Conservation (phyloP, 2,888 invertebrate genomes). For the Ormyrus rosae region DNA sequence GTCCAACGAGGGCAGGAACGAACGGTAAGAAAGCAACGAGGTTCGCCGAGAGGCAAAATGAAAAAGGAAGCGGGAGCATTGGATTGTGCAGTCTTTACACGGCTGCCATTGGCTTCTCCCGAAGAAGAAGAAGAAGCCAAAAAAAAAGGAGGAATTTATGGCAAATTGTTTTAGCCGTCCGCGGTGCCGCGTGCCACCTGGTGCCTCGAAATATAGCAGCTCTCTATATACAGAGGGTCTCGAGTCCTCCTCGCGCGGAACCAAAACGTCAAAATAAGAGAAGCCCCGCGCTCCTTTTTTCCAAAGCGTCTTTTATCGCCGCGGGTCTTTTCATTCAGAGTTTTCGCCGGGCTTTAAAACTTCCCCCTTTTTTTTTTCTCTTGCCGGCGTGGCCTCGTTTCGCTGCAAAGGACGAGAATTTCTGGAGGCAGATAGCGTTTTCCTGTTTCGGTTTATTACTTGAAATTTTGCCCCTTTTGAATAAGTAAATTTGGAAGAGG, state of each 20-base stretch:
- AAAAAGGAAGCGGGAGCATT: conserved; percentile 31
- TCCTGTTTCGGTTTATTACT: too few relatives aligned
- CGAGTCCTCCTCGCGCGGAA: not conserved
- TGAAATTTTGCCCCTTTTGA: too few relatives aligned
- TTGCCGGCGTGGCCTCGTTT: too few relatives aligned
- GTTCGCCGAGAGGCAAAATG: conserved; percentile 3
- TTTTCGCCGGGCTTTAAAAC: not conserved
- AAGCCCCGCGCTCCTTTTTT: not conserved
- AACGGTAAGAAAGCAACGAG: too few relatives aligned
- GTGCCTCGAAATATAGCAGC: conserved; percentile 65
- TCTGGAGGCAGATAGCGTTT: too few relatives aligned
- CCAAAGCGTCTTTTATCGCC: not conserved
- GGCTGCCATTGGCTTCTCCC: conserved; percentile 23
- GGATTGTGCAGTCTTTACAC: conserved; percentile 33
- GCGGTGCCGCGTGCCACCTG: conserved; percentile 66
- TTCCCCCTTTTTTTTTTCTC: too few relatives aligned
- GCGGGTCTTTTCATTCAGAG: not conserved
- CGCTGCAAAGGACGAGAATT: too few relatives aligned
- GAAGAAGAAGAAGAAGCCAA: not conserved
- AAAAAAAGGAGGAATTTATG: conserved; percentile 66
- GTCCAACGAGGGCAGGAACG: not conserved
- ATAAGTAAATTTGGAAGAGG: too few relatives aligned
- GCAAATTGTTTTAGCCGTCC: conserved; percentile 72
- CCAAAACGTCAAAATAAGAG: conserved; percentile 34
- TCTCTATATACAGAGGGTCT: not conserved